Conservation (phyloP, 2,888 invertebrate species). For the Caenorhabditis imperialis region DNA sequence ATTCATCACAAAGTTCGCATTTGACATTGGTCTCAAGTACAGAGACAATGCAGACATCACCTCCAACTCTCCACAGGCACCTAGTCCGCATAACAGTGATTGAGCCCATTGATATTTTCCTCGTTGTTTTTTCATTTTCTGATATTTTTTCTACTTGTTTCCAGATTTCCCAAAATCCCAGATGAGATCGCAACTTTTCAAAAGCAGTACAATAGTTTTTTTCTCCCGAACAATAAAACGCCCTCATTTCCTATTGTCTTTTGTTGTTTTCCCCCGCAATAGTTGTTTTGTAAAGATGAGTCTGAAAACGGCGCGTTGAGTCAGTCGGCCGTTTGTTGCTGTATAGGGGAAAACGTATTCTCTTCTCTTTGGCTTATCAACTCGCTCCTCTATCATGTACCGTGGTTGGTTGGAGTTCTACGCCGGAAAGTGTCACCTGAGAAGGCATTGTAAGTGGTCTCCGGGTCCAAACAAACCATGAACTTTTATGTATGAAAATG, state of each 20-base stretch:
- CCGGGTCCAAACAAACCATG: too few relatives aligned
- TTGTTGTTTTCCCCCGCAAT: too few relatives aligned
- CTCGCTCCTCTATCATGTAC: slow-evolving; percentile 8
- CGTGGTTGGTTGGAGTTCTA: slow-evolving; percentile 39
- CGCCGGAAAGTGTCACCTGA: slow-evolving; percentile 28
- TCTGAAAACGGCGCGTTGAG: not conserved
- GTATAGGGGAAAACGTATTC: not conserved
- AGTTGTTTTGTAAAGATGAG: not conserved
- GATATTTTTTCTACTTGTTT: too few relatives aligned
- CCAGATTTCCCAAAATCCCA: too few relatives aligned
- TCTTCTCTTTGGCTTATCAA: too few relatives aligned
- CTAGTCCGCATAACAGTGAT: slow-evolving; percentile 26
- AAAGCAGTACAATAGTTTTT: slow-evolving; percentile 22
- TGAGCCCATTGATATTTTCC: slow-evolving; percentile 7
- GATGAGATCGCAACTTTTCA: too few relatives aligned
- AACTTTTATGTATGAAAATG: too few relatives aligned
- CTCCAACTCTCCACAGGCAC: slow-evolving; percentile 24
- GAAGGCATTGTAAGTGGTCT: slow-evolving; percentile 41
- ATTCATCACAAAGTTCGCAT: slow-evolving; percentile 24
- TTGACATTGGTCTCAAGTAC: slow-evolving; percentile 17
- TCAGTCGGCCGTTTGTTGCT: slow-evolving; percentile 2
- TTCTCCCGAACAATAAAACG: slow-evolving; percentile 14
- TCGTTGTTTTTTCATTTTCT: not conserved
- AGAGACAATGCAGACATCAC: slow-evolving; percentile 16
- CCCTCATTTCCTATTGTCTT: too few relatives aligned